Evolutionary conservation across 2,113 vertebrate species (phyloP).

Genomic region (Myxocyprinus asiaticus): DNA sequence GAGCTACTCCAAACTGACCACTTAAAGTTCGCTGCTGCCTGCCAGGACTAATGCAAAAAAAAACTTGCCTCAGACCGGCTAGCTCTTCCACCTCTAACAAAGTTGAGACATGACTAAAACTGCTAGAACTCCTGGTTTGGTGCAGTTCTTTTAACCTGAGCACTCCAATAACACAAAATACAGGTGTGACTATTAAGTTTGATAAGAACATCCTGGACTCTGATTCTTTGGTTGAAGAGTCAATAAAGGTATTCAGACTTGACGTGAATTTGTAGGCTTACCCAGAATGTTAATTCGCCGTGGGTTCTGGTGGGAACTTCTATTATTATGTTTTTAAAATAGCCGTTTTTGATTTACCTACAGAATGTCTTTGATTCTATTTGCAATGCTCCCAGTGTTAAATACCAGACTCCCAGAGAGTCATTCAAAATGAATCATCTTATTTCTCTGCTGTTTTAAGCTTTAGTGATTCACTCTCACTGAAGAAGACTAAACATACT

Average conservation of each 20-base stretch:
- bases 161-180: not conserved
- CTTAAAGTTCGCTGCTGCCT: conserved; percentile 68
- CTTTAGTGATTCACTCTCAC: conserved; percentile 35
- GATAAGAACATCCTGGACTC: too few relatives aligned
- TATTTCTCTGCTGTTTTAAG: conserved; percentile 6
- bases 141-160: not conserved
- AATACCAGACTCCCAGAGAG: conserved; percentile 18
- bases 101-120: not conserved
- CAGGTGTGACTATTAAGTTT: not conserved
- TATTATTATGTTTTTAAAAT: too few relatives aligned
- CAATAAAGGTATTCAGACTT: too few relatives aligned
- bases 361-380: too few relatives aligned
- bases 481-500: conserved; percentile 40
- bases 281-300: too few relatives aligned
- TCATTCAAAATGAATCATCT: conserved; percentile 30
- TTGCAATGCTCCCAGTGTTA: not conserved
- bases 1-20: conserved; percentile 95
- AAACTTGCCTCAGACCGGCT: not conserved
- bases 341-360: too few relatives aligned
- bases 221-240: too few relatives aligned
- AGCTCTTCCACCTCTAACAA: not conserved
- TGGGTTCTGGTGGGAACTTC: too few relatives aligned
- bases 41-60: too few relatives aligned
- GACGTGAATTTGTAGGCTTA: too few relatives aligned
- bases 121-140: not conserved